phyloP scores from a whole-genome alignment of 2,888 invertebrate genomes.

The Agapostemon virescens region DNA sequence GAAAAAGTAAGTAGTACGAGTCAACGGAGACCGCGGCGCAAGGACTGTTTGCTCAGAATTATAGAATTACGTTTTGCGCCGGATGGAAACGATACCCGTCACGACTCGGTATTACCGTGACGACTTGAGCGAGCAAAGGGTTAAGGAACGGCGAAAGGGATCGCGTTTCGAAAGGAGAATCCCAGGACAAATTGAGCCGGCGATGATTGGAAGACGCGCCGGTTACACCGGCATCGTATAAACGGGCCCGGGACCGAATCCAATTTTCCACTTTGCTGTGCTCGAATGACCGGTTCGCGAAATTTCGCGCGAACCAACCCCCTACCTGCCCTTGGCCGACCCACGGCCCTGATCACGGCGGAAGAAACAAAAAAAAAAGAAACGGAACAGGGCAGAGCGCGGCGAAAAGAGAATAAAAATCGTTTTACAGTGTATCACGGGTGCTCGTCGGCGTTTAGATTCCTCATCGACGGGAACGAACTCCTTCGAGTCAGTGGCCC shows the following conservation, averaged over 20 bases:
- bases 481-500: neutral
- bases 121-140: neutral
- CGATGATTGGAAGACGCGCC: slow-evolving; percentile 5
- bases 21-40: too few species aligned
- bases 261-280: slow-evolving; percentile 2
- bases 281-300: slow-evolving; percentile 5
- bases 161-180: neutral
- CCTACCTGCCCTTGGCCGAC: neutral
- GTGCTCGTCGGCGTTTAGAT: slow-evolving; percentile 1
- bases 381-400: neutral
- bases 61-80: neutral
- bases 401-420: neutral
- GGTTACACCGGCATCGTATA: neutral
- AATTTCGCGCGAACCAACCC: neutral
- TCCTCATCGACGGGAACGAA: slow-evolving; percentile 1
- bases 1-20: too few species aligned
- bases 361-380: neutral
- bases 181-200: neutral
- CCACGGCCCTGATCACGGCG: too few species aligned
- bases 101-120: neutral
- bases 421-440: slow-evolving; percentile 1
- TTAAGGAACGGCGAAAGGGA: neutral
- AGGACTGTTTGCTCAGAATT: too few species aligned
- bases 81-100: neutral
- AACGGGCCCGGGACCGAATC: neutral